Evolutionary conservation across 2,113 vertebrate genomes (phyloP), one percentile per base, ranked within the genome.

Genomic region (Chaetodon auriga): DNA sequence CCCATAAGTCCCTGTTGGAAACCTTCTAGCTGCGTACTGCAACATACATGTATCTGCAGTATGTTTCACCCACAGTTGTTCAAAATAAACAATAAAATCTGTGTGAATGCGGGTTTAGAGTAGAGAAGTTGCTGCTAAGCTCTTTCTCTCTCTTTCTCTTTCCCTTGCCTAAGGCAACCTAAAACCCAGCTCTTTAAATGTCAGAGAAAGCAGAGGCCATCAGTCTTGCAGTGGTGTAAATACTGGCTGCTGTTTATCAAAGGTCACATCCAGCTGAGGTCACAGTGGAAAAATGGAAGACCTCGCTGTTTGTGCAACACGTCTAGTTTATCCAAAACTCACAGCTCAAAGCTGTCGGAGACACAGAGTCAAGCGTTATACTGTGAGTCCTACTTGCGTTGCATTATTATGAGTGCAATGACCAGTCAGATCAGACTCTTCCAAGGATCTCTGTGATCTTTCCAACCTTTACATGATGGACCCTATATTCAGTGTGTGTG

Each of bases 191-290:
- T 79, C 69, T 54, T 84, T 88, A 86, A 90, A 90, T 91, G 89
- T 90, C 89, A 92, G 30, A 5, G 75, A 78, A 51, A 75, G 73
- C 77, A 46, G 71, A 84, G 80, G 77, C 80, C 80, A 64, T 74
- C 73, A 3, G 66, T 87, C 84, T 75, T 58, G 41, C 64, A n/a
- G 49, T 63, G 81, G 74, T 79, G 78, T 89, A 86, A 91, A 91
- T 83, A 84, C 80, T 69, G 48, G 71, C 87, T 86, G 83, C 89
- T 68, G 80, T 86, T 88, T 78, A 85, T 81, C 84, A 86, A 89
- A 92, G 89, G 89, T 93, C 87, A 81, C 48, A 30, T 55, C 70
- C 84, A 81, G 83, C 55, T 71, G 75, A 68, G 81, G 74, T 81
- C 82, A 75, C 43, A 7, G 78, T 46, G 72, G 75, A 77, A 76